Conservation (phyloP, 2,888 invertebrate species). For the Penaeus monodon region DNA sequence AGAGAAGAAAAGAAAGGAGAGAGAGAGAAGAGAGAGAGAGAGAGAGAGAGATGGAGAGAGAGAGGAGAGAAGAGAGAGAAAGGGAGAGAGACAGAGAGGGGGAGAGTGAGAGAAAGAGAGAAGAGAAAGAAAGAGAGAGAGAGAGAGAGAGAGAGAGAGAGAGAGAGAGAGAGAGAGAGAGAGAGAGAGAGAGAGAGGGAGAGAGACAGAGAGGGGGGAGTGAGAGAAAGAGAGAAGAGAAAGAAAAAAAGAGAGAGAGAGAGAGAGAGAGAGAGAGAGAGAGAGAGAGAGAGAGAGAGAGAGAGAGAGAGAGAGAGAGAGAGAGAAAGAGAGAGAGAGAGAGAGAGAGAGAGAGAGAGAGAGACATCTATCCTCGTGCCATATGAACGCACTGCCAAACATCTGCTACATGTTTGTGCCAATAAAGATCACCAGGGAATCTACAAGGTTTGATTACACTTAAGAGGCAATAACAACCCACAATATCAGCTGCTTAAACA, state of each 20-base stretch:
- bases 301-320: conserved; percentile 22
- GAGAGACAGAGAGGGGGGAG: not conserved
- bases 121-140: not conserved
- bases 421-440: too few species aligned
- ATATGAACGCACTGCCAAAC: too few species aligned
- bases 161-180: not conserved
- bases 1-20: too few species aligned
- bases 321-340: not conserved
- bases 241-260: not conserved
- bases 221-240: not conserved
- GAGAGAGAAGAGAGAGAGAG: too few species aligned
- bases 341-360: not conserved
- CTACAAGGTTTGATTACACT: too few species aligned
- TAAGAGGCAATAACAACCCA: too few species aligned
- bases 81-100: not conserved
- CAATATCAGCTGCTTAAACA: too few species aligned
- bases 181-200: not conserved
- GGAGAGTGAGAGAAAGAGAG: too few species aligned
- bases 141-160: not conserved
- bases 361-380: not conserved
- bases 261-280: not conserved
- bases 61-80: too few species aligned
- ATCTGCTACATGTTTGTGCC: too few species aligned
- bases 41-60: too few species aligned
- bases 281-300: not conserved